A percentile compares a stretch with the other conserved stretches of the same genome.
phyloP scores from a whole-genome alignment of 2,888 invertebrate species.

The Polydesmus complanatus region DNA sequence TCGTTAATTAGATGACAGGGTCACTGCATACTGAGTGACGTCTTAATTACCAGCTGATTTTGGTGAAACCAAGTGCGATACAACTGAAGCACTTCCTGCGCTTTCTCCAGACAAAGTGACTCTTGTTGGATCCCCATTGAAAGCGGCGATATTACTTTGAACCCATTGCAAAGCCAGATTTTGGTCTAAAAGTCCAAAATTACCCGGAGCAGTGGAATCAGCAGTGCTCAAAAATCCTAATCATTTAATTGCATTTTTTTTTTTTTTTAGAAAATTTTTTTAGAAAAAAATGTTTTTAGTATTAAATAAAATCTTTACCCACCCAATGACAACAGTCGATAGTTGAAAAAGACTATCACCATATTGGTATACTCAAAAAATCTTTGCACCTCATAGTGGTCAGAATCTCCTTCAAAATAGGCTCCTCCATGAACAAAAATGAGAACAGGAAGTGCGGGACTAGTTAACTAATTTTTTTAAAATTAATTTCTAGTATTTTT shows the following conservation, averaged over 20 bases:
- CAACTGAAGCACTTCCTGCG: background rate
- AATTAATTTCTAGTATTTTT: too few species aligned
- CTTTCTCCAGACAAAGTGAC: conserved; percentile 1
- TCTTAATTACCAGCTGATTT: background rate
- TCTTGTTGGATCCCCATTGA: background rate
- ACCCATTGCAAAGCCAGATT: background rate
- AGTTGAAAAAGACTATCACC: background rate
- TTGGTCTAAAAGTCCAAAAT: conserved; percentile 1
- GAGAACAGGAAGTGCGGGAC: background rate
- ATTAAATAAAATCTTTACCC: too few species aligned
- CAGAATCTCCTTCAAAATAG: background rate
- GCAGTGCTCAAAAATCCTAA: background rate
- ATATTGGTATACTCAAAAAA: conserved; percentile 4
- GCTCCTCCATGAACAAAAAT: conserved; percentile 10
- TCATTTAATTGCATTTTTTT: background rate
- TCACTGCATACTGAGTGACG: background rate
- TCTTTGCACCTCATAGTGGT: background rate
- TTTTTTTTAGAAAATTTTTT: too few species aligned
- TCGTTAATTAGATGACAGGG: background rate
- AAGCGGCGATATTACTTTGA: background rate
- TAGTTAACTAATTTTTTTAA: background rate
- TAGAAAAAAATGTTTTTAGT: too few species aligned
- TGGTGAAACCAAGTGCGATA: background rate
- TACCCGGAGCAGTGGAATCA: background rate
- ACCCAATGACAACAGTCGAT: conserved; percentile 7